phyloP scores from a whole-genome alignment of 2,113 vertebrate species.

The Hippocampus zosterae region DNA sequence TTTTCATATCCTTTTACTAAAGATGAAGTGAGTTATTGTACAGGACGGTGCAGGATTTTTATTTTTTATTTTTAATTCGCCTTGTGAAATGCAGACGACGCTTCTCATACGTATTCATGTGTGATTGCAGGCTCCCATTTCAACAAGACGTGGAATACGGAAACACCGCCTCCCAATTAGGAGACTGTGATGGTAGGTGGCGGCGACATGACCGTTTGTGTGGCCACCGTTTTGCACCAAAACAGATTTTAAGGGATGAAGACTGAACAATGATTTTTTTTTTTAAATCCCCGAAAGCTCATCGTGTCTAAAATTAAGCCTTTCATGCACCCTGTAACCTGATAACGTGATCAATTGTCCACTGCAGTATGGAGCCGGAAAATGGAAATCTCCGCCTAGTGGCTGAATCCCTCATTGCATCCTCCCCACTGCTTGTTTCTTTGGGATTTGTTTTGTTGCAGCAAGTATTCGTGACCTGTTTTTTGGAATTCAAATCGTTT shows the following conservation, averaged over 20 bases:
- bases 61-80: not conserved
- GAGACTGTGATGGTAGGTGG: constrained; percentile 89
- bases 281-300: no score
- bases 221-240: not conserved
- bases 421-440: constrained; percentile 4
- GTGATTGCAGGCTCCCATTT: constrained; percentile 76
- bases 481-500: constrained; percentile 18
- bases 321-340: no score
- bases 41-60: not conserved
- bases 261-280: no score
- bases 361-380: not conserved
- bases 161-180: constrained; percentile 87
- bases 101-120: not conserved
- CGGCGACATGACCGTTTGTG: constrained; percentile 37
- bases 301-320: no score
- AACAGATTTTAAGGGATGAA: no score
- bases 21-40: not conserved
- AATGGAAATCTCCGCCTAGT: constrained; percentile 51
- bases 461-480: not conserved
- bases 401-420: constrained; percentile 39
- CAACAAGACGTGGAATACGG: constrained; percentile 87
- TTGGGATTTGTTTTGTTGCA: constrained; percentile 27
- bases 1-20: not conserved
- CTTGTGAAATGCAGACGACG: not conserved
- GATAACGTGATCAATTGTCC: not conserved